phyloP scores from a whole-genome alignment of 2,113 vertebrate genomes.

The Notarius lentiginosus region DNA sequence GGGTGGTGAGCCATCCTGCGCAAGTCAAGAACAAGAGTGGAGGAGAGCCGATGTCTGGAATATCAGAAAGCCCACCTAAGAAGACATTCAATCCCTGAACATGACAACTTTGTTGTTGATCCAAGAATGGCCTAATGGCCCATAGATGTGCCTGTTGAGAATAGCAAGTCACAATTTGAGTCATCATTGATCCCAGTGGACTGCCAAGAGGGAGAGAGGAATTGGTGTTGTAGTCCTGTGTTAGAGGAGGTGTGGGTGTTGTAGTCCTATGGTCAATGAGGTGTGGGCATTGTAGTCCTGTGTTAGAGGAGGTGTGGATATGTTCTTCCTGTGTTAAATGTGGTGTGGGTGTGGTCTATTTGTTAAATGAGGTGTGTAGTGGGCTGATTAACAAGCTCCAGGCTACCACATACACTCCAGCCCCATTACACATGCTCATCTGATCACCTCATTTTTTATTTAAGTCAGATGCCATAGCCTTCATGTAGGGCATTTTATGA shows the following conservation, averaged over 20 bases:
- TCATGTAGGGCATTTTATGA: slow-evolving; percentile 71
- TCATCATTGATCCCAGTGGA: too few species aligned
- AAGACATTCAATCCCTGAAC: too few species aligned
- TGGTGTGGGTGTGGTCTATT: not conserved
- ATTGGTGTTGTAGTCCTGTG: not conserved
- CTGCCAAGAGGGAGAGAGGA: too few species aligned
- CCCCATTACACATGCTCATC: slow-evolving; percentile 71
- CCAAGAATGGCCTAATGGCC: too few species aligned
- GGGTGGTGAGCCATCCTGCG: too few species aligned
- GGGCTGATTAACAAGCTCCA: slow-evolving; percentile 48
- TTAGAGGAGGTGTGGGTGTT: not conserved
- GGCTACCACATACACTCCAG: slow-evolving; percentile 58
- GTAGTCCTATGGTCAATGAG: not conserved
- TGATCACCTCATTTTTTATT: slow-evolving; percentile 75
- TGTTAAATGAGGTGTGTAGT: not conserved
- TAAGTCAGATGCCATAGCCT: slow-evolving; percentile 64
- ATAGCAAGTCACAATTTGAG: too few species aligned
- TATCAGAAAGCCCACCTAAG: too few species aligned
- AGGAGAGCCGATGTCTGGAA: too few species aligned
- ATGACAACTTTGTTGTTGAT: too few species aligned
- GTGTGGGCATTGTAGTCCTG: not conserved
- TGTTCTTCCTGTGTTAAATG: not conserved
- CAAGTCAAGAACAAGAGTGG: too few species aligned
- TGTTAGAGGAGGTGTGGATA: not conserved
- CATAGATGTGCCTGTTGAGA: too few species aligned